phyloP scores from a whole-genome alignment of 2,888 invertebrate species.

The Tribolium freemani region DNA sequence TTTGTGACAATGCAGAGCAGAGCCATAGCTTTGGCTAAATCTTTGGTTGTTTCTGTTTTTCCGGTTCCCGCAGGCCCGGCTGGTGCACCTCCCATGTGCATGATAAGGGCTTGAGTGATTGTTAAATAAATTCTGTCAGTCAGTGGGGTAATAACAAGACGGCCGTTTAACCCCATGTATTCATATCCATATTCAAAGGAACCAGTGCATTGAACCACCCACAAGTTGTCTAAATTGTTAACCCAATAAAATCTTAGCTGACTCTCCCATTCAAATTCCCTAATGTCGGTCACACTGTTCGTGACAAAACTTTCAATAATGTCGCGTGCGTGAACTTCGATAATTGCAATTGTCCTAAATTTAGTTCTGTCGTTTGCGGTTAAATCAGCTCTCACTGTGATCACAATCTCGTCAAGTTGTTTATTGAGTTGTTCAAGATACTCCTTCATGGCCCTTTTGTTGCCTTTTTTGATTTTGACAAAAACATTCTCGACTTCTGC shows the following conservation, averaged over 20 bases:
- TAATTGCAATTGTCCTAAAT: conserved; percentile 89
- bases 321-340: conserved; percentile 93
- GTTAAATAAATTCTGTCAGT: conserved; percentile 95
- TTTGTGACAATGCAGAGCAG: conserved; percentile 88
- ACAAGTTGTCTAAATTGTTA: conserved; percentile 83
- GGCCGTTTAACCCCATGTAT: conserved; percentile 94
- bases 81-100: conserved; percentile 93
- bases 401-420: conserved; percentile 87
- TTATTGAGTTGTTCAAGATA: conserved; percentile 84
- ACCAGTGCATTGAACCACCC: conserved; percentile 88
- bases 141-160: conserved; percentile 91
- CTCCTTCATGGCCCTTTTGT: conserved; percentile 92
- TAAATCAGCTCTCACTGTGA: conserved; percentile 80
- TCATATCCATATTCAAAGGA: conserved; percentile 94
- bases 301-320: conserved; percentile 87
- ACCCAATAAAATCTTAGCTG: conserved; percentile 94
- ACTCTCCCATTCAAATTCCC: conserved; percentile 95
- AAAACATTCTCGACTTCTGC: conserved; percentile 95
- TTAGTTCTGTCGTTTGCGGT: conserved; percentile 87
- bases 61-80: conserved; percentile 89
- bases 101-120: conserved; percentile 91
- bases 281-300: conserved; percentile 85
- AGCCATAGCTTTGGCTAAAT: conserved; percentile 91
- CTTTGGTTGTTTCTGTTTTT: conserved; percentile 93
- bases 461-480: conserved; percentile 77